Evolutionary conservation across 2,888 invertebrate species (phyloP).

Genomic region (Latrodectus hesperus): DNA sequence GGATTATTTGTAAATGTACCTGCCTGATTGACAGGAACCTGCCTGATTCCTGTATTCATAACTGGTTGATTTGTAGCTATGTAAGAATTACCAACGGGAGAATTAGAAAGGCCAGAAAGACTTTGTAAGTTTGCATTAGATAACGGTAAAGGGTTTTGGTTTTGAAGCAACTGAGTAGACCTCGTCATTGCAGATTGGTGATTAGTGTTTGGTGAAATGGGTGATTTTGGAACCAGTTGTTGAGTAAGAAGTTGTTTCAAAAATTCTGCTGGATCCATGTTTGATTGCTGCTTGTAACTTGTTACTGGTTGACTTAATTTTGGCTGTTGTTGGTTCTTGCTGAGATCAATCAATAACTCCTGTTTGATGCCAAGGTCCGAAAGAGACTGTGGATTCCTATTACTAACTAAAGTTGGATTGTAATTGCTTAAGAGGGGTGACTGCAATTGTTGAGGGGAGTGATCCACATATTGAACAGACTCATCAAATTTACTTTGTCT

Average conservation of each 20-base stretch:
- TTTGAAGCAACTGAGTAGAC: neutral
- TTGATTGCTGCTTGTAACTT: neutral
- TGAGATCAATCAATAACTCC: constrained; percentile 7
- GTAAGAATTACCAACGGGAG: neutral
- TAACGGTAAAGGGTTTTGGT: constrained; percentile 9
- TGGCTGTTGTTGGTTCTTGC: neutral
- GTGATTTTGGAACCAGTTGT: constrained; percentile 21
- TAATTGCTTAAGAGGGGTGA: constrained; percentile 1
- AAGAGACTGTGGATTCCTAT: constrained; percentile 5
- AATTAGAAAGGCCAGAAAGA: neutral
- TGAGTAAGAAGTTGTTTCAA: neutral
- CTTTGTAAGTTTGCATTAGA: constrained; percentile 7
- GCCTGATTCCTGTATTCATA: constrained; percentile 5
- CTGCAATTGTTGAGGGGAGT: neutral
- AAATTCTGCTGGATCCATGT: neutral
- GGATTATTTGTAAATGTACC: constrained; percentile 3
- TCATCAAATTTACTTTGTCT: constrained; percentile 45
- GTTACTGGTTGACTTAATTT: neutral
- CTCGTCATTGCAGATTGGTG: constrained; percentile 11
- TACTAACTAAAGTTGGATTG: constrained; percentile 3
- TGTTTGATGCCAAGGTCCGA: neutral
- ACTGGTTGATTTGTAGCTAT: constrained; percentile 6
- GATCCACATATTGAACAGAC: constrained; percentile 17
- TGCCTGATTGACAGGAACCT: constrained; percentile 23
- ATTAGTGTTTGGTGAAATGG: neutral